phyloP scores from a whole-genome alignment of 1,140 invertebrate genomes.

The Pteromalus puparum region DNA sequence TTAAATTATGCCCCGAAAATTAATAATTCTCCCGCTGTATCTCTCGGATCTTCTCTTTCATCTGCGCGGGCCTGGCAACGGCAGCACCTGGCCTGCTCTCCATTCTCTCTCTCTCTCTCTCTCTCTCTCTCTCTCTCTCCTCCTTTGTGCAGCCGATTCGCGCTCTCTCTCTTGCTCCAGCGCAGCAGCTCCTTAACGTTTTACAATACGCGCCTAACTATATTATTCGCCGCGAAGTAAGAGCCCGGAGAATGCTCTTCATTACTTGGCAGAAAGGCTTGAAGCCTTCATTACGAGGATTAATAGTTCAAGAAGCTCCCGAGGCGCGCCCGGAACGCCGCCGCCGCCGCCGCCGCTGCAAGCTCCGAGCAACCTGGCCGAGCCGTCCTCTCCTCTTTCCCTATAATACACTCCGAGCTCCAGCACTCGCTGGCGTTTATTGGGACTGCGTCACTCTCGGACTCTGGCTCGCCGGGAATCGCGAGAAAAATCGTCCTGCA shows the following conservation, averaged over 20 bases:
- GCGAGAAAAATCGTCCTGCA: too few relatives aligned
- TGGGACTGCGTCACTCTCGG: neutral
- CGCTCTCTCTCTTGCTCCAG: slow-evolving; percentile 2
- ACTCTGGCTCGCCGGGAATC: neutral
- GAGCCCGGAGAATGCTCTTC: slow-evolving; percentile 57
- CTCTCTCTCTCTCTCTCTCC: neutral
- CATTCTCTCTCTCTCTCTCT: neutral
- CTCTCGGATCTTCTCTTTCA: slow-evolving; percentile 36
- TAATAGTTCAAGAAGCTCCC: slow-evolving; percentile 55
- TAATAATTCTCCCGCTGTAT: slow-evolving; percentile 22
- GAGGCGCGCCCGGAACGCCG: slow-evolving; percentile 25
- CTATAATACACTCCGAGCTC: neutral
- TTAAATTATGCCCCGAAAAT: slow-evolving; percentile 14
- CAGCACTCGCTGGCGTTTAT: neutral
- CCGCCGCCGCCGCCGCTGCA: neutral
- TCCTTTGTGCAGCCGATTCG: slow-evolving; percentile 37
- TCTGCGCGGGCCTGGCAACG: neutral
- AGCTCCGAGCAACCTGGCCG: neutral
- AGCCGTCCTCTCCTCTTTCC: neutral
- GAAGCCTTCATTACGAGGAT: slow-evolving; percentile 60
- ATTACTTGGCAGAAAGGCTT: slow-evolving; percentile 53
- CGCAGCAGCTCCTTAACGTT: slow-evolving; percentile 29
- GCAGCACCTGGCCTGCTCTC: slow-evolving; percentile 3
- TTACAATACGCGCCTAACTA: slow-evolving; percentile 49
- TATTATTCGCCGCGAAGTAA: slow-evolving; percentile 38